These are phyloP conservation scores for Drosophila gaucha DNA, from an alignment of 2,888 invertebrate species.

Conservation along the genomic window DNA sequence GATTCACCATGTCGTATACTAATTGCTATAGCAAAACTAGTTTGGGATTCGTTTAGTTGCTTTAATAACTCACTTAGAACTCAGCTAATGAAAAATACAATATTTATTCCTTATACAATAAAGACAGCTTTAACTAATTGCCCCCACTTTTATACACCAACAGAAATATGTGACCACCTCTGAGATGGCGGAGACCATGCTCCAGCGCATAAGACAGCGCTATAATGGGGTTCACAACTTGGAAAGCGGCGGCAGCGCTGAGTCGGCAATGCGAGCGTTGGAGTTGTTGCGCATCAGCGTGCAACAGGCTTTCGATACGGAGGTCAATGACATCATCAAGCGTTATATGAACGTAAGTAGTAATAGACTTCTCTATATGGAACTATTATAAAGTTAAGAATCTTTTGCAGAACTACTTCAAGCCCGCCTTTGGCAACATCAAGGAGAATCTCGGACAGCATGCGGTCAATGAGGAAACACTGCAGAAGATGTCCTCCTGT, in stretches of 20 bases:
- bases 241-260: conserved; percentile 75
- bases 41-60: too few species aligned
- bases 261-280: conserved; percentile 85
- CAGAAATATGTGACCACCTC: conserved; percentile 83
- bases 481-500: conserved; percentile 84
- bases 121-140: neutral
- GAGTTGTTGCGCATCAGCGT: conserved; percentile 87
- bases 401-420: conserved; percentile 86
- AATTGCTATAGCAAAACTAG: too few species aligned
- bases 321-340: conserved; percentile 87
- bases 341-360: conserved; percentile 86
- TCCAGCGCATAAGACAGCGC: conserved; percentile 82
- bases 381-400: neutral
- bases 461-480: conserved; percentile 86
- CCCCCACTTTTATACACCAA: neutral
- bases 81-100: too few species aligned
- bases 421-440: conserved; percentile 88
- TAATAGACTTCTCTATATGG: neutral
- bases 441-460: conserved; percentile 87
- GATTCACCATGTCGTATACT: too few species aligned
- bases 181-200: conserved; percentile 83
- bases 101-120: too few species aligned
- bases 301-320: conserved; percentile 87
- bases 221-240: conserved; percentile 71
- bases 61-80: too few species aligned